Percentiles rank a stretch among this genome's conserved stretches.
Conservation (phyloP, 2,888 invertebrate species). For the Arctia plantaginis region DNA sequence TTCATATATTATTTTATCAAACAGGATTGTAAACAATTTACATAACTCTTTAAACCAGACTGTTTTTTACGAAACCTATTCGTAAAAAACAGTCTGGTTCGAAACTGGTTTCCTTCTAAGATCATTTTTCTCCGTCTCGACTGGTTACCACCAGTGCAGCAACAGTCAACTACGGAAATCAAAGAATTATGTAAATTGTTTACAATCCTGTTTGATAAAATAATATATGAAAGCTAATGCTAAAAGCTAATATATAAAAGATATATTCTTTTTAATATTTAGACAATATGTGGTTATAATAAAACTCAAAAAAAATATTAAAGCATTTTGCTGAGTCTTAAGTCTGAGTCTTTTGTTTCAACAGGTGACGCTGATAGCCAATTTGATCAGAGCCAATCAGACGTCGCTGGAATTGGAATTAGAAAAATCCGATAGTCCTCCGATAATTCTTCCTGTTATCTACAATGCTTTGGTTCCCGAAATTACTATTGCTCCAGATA, state of each 20-base stretch:
- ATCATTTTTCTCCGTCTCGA: too few species aligned
- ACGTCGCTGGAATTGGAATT: slow-evolving; percentile 83
- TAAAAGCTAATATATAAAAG: too few species aligned
- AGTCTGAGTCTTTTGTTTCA: not conserved
- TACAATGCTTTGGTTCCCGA: slow-evolving; percentile 83
- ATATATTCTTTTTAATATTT: not conserved
- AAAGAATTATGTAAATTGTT: not conserved
- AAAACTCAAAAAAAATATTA: too few species aligned
- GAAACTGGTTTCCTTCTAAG: too few species aligned
- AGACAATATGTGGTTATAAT: not conserved
- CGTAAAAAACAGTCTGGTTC: too few species aligned
- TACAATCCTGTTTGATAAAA: not conserved
- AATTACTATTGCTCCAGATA: slow-evolving; percentile 80
- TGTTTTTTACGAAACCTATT: too few species aligned
- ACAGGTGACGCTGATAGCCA: slow-evolving; percentile 86
- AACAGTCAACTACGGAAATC: not conserved
- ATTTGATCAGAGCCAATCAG: slow-evolving; percentile 78
- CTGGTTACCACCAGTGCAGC: too few species aligned
- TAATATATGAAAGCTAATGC: not conserved
- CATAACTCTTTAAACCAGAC: too few species aligned
- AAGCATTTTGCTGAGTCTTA: too few species aligned
- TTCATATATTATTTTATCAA: not conserved
- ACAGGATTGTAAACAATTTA: too few species aligned
- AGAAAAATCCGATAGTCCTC: slow-evolving; percentile 86
- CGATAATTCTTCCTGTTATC: slow-evolving; percentile 82